phyloP scores from a whole-genome alignment of 2,888 invertebrate species.

The Dilophus febrilis region DNA sequence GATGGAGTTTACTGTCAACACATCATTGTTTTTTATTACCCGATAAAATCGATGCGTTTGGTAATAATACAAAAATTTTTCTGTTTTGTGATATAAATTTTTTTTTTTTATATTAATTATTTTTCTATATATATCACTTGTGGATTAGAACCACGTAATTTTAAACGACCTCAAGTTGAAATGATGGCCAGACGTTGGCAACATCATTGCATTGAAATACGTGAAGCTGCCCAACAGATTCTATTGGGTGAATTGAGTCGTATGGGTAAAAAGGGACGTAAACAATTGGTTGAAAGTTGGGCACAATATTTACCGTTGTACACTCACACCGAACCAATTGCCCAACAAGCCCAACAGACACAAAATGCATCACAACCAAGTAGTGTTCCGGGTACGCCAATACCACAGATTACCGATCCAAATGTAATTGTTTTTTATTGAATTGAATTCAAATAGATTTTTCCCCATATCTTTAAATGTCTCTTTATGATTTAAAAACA shows the following conservation, averaged over 20 bases:
- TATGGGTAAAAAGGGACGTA: constrained; percentile 59
- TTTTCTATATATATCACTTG: constrained; percentile 17
- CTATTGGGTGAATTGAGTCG: constrained; percentile 82
- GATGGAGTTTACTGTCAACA: constrained; percentile 92
- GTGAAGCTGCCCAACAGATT: constrained; percentile 93
- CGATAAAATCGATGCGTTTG: constrained; percentile 59
- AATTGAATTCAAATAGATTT: background rate
- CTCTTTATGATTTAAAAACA: background rate
- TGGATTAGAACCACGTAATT: constrained; percentile 39
- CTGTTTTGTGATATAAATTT: background rate
- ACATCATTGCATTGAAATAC: constrained; percentile 91
- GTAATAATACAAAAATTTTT: constrained; percentile 1
- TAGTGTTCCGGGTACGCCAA: constrained; percentile 9
- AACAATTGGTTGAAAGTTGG: constrained; percentile 88
- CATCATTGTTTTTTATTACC: constrained; percentile 91
- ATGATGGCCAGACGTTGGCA: constrained; percentile 97
- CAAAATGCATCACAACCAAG: constrained; percentile 14
- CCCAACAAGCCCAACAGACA: constrained; percentile 38
- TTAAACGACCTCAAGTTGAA: constrained; percentile 92
- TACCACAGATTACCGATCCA: constrained; percentile 4
- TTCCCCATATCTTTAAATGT: background rate
- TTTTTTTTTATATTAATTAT: constrained; percentile 4
- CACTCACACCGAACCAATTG: constrained; percentile 63
- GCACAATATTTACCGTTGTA: constrained; percentile 84
- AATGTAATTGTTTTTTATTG: constrained; percentile 1